Evolutionary conservation across 2,797 vertebrate genomes (phyloP).

Genomic region (Pygocentrus nattereri): DNA sequence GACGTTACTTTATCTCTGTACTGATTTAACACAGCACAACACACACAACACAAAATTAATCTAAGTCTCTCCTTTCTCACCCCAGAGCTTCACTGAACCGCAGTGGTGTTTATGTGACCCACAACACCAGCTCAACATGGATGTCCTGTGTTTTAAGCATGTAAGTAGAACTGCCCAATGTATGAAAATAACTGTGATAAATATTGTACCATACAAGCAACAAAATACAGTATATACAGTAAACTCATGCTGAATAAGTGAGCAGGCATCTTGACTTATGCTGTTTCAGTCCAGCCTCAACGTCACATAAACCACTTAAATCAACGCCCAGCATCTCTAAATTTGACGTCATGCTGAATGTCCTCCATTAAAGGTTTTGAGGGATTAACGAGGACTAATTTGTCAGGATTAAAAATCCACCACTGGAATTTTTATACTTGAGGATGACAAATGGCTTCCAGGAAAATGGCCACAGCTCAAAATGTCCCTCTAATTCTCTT

Average conservation of each 20-base stretch:
- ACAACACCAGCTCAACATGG: no score
- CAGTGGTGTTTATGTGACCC: no score
- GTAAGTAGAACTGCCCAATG: no score
- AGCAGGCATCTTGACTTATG: background rate
- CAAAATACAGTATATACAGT: no score
- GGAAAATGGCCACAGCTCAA: slow-evolving; percentile 71
- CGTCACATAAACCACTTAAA: background rate
- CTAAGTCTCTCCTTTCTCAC: background rate
- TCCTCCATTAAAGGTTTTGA: slow-evolving; percentile 77
- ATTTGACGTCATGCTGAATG: slow-evolving; percentile 66
- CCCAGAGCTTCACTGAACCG: background rate
- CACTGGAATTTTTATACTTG: slow-evolving; percentile 64
- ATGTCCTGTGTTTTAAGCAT: no score
- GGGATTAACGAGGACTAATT: slow-evolving; percentile 77
- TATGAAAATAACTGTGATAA: no score
- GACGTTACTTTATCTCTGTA: background rate
- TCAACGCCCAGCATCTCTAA: slow-evolving; percentile 69
- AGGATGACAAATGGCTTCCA: slow-evolving; percentile 76
- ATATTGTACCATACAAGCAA: no score
- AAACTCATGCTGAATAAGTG: no score
- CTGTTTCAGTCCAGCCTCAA: background rate
- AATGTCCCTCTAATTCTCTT: slow-evolving; percentile 67
- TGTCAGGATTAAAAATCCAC: slow-evolving; percentile 78
- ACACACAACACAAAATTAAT: background rate
- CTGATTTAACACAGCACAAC: slow-evolving; percentile 9